These are phyloP conservation scores for Luscinia luscinia DNA, from an alignment of 2,797 vertebrate species.

Conservation along the genomic window DNA sequence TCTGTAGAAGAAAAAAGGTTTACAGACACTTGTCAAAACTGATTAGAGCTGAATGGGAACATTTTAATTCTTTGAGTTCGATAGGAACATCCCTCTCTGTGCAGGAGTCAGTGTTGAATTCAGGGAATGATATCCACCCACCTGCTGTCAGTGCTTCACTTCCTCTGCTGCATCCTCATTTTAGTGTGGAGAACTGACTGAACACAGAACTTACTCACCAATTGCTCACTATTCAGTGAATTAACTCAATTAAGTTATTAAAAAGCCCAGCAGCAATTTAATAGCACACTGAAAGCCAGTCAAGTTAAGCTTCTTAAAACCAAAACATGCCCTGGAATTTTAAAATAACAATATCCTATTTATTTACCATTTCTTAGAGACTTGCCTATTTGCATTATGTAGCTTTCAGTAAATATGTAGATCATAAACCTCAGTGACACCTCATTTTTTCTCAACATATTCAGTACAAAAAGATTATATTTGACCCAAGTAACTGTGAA, in stretches of 20 bases:
- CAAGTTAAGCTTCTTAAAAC: not conserved
- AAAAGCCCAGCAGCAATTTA: not conserved
- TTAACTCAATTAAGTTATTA: not conserved
- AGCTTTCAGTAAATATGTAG: not conserved
- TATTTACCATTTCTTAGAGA: not conserved
- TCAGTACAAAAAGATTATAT: not conserved
- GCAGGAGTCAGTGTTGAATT: not conserved
- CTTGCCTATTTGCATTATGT: not conserved
- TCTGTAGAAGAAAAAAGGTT: not conserved
- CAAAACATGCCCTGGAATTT: not conserved
- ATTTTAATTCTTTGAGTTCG: not conserved
- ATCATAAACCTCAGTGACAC: not conserved
- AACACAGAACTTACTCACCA: not conserved
- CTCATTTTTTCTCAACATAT: not conserved
- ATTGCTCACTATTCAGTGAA: not conserved
- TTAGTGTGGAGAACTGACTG: not conserved
- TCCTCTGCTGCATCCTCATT: not conserved
- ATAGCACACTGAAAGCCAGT: not conserved
- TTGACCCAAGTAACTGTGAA: not conserved
- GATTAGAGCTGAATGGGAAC: slow-evolving; percentile 8
- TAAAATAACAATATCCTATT: not conserved
- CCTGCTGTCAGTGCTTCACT: slow-evolving; percentile 5
- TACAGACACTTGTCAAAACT: slow-evolving; percentile 43
- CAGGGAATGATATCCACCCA: not conserved
- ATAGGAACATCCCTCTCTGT: not conserved